Percentiles rank a stretch among this genome's conserved stretches.
Evolutionary conservation across 2,797 vertebrate genomes (phyloP).

Genomic region (Loris lydekkerianus): DNA sequence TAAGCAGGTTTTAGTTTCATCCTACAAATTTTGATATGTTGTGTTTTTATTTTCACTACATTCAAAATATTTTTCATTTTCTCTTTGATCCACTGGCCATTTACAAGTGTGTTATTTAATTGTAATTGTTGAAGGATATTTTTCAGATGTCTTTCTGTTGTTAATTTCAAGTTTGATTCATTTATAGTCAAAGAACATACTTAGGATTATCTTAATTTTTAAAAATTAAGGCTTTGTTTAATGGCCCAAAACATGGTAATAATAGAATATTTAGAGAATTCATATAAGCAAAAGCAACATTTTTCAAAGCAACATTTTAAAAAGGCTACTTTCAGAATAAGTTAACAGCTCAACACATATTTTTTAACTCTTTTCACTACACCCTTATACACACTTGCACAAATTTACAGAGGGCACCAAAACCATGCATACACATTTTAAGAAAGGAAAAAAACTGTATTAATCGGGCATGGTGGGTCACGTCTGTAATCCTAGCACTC

Average conservation of each 20-base stretch:
- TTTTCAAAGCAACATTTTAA: neutral
- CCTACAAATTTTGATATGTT: neutral
- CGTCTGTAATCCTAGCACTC: too few relatives aligned
- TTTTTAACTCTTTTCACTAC: constrained; percentile 30
- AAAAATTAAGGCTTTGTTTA: constrained; percentile 14
- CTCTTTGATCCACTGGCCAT: neutral
- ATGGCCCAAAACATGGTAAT: neutral
- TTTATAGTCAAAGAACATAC: neutral
- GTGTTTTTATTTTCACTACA: constrained; percentile 44
- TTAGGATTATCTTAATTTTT: constrained; percentile 27
- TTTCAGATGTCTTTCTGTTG: constrained; percentile 10
- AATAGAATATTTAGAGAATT: constrained; percentile 43
- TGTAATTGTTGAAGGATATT: neutral
- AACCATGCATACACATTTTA: too few relatives aligned
- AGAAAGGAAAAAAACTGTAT: too few relatives aligned
- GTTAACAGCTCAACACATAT: neutral
- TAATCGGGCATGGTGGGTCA: too few relatives aligned
- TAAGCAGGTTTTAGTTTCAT: neutral
- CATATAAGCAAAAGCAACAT: neutral
- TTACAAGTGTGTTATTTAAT: constrained; percentile 31
- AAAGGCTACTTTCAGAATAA: constrained; percentile 5
- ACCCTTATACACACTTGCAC: neutral
- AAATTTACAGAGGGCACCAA: too few relatives aligned
- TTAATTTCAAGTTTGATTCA: constrained; percentile 57
- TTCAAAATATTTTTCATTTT: constrained; percentile 45